phyloP scores from a whole-genome alignment of 2,797 vertebrate genomes.

The Rousettus madagascariensis region DNA sequence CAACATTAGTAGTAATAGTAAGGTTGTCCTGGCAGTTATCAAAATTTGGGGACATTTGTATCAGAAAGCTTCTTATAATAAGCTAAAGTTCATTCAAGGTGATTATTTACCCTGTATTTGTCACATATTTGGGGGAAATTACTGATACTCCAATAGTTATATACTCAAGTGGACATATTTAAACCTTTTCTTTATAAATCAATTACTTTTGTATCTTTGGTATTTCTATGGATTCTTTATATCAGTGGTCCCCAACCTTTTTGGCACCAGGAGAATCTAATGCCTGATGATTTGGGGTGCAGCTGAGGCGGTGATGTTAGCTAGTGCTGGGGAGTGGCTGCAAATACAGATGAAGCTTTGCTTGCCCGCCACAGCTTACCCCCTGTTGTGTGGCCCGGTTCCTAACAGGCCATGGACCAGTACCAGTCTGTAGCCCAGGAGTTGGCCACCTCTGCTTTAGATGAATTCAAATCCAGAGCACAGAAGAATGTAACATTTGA shows the following conservation, averaged over 20 bases:
- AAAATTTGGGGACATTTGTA: not conserved
- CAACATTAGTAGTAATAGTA: slow-evolving; percentile 12
- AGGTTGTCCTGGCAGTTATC: not conserved
- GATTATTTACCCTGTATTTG: not conserved
- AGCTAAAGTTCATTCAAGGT: not conserved
- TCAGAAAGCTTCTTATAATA: slow-evolving; percentile 28
- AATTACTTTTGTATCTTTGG: not conserved
- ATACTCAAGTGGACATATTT: slow-evolving; percentile 2
- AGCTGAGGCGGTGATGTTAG: too few species aligned
- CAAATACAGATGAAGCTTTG: too few species aligned
- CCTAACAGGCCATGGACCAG: too few species aligned
- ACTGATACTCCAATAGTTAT: not conserved
- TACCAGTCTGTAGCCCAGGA: too few species aligned
- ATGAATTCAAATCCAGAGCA: slow-evolving; percentile 51
- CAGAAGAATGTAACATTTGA: not conserved
- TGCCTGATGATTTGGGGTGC: too few species aligned
- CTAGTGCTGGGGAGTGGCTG: too few species aligned
- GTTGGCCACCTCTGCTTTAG: not conserved
- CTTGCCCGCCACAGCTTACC: too few species aligned
- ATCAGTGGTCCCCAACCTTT: too few species aligned
- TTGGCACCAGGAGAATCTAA: too few species aligned
- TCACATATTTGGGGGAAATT: not conserved
- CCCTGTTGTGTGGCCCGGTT: too few species aligned
- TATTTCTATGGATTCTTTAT: slow-evolving; percentile 14
- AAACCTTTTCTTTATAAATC: slow-evolving; percentile 35